These are phyloP conservation scores for Apodemia mormo DNA, from an alignment of 2,888 invertebrate genomes.

Conservation along the genomic window DNA sequence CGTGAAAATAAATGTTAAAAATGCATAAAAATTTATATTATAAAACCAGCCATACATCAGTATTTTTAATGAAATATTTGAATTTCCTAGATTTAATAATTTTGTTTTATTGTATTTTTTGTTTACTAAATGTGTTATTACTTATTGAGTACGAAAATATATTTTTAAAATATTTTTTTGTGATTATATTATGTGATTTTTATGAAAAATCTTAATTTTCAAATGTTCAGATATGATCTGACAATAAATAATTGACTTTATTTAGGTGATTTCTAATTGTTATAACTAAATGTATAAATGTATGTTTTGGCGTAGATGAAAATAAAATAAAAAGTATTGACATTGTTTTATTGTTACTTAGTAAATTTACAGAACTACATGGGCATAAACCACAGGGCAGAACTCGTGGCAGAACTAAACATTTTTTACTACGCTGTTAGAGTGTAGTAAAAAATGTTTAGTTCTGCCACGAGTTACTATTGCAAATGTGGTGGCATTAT, in stretches of 20 bases:
- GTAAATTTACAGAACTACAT: too few relatives aligned
- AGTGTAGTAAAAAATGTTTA: too few relatives aligned
- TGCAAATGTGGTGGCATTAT: too few relatives aligned
- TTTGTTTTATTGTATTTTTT: constrained; percentile 21
- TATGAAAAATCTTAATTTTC: background rate
- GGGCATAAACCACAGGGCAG: too few relatives aligned
- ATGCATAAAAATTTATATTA: too few relatives aligned
- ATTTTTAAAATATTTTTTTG: constrained; percentile 29
- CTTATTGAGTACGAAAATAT: background rate
- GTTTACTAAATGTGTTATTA: background rate
- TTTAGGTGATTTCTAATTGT: constrained; percentile 10
- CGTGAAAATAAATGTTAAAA: too few relatives aligned
- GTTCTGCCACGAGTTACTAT: too few relatives aligned
- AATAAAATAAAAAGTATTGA: background rate
- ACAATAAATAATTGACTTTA: constrained; percentile 44
- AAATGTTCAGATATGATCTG: constrained; percentile 54
- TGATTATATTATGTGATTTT: constrained; percentile 28
- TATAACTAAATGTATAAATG: background rate
- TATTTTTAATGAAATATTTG: constrained; percentile 20
- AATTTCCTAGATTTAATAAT: background rate
- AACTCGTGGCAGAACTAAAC: too few relatives aligned
- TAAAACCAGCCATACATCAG: constrained; percentile 26
- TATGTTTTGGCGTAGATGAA: constrained; percentile 2
- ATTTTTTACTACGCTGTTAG: too few relatives aligned
- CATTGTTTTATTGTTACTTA: background rate